These are phyloP conservation scores for Cerceris rybyensis DNA, from an alignment of 2,888 invertebrate species.

Conservation along the genomic window DNA sequence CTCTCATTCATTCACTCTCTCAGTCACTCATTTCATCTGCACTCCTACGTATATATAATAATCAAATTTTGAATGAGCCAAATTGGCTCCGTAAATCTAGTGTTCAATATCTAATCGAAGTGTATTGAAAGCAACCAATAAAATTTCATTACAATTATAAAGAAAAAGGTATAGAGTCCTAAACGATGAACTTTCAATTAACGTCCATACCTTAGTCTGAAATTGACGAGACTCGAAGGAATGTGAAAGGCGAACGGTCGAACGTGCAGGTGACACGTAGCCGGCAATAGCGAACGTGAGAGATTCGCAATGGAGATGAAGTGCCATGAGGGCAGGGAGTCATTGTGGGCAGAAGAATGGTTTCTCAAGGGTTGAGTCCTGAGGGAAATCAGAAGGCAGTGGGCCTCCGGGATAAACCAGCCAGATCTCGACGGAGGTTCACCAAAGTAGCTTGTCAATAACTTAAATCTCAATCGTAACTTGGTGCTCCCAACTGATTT, in stretches of 20 bases:
- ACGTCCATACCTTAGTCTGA: slow-evolving; percentile 1
- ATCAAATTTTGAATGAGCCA: too few relatives aligned
- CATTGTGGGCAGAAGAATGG: slow-evolving; percentile 80
- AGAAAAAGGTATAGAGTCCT: not conserved
- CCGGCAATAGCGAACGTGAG: slow-evolving; percentile 42
- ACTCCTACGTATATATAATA: too few relatives aligned
- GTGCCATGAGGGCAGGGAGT: slow-evolving; percentile 71
- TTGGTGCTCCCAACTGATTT: slow-evolving; percentile 79
- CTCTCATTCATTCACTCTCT: too few relatives aligned
- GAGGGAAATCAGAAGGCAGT: slow-evolving; percentile 81
- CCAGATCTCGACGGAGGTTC: slow-evolving; percentile 76
- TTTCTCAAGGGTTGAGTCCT: slow-evolving; percentile 80
- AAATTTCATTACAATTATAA: not conserved
- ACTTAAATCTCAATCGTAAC: slow-evolving; percentile 82
- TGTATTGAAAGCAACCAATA: not conserved
- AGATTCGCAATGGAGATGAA: slow-evolving; percentile 65
- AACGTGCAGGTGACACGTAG: slow-evolving; percentile 33
- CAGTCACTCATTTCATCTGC: too few relatives aligned
- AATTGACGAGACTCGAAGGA: slow-evolving; percentile 8
- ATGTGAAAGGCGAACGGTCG: slow-evolving; percentile 11
- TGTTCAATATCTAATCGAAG: not conserved
- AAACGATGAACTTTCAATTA: slow-evolving; percentile 12
- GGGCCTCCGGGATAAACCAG: slow-evolving; percentile 77
- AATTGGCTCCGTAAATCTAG: too few relatives aligned
- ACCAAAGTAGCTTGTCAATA: slow-evolving; percentile 81